Evolutionary conservation across 2,888 invertebrate genomes (phyloP), one percentile per base, ranked within the genome.

Genomic region (Anthophora plumipes): DNA sequence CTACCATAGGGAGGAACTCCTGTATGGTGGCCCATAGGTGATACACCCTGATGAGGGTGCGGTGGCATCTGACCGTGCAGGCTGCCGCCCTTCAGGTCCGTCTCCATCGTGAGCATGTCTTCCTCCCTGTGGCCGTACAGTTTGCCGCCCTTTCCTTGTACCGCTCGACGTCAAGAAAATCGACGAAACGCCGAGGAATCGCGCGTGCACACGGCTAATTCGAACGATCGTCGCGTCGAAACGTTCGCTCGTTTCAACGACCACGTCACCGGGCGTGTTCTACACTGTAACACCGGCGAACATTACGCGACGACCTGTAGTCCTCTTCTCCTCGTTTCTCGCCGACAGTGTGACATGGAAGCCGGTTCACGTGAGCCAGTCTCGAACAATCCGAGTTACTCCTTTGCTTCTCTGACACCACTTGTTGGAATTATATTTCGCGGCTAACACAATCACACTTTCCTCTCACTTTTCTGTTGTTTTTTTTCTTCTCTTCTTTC

Each of bases 41-140:
- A 95, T 78, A 95, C 92, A 80, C 94, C 94, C 94, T 97, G 97
- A 94, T 97, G 97, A 93, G 97, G 97, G 88, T 94, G 94, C 94
- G 97, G 97, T 93, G 97, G 97, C 96, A 97, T 97, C 90, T 96
- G 97, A 91, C 96, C 97, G 94, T 97, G 97, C 93, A 97, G 95
- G 94, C 96, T 97, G 94, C 97, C 97, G 94, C 97, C 97, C 94
- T 97, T 97, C 94, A 97, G 95, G 94, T 97, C 97, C 94, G 97
- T 95, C 96, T 97, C 97, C 97, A 97, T 97, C 94, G 97, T 97
- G 95, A 97, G 95, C 97, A 97, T 97, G 92, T 96, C 97, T 94
- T 95, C 95, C 95, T 96, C 96, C 95, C 96, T 95, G 94, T 96
- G 96, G 94, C 96, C 96, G 96, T 96, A 97, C 97, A 97, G 97